Evolutionary conservation across 2,797 vertebrate species (phyloP), one percentile per base, ranked within the genome.

Genomic region (Melanotaenia boesemani): DNA sequence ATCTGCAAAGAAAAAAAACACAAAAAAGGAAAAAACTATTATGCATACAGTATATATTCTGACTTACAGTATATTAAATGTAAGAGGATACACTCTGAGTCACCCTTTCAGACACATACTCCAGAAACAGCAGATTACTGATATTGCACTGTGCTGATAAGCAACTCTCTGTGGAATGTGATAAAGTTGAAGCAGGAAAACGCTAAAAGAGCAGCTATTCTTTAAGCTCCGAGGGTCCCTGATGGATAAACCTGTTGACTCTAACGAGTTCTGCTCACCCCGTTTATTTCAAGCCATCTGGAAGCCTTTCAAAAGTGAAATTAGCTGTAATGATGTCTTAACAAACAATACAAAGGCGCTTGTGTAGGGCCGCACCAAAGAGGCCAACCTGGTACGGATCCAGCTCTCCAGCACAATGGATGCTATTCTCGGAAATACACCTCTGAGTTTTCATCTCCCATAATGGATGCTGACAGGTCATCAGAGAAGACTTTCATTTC

Each of bases 371-470:
- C 8, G 28, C 77, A 82, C 80, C 86, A 85, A 69, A 86, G 83
- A 82, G 86, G 77, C 80, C 63, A 58, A 62, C 57, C 83, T 91
- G 92, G 92, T 86, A 9, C 63, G 2, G 4, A 24, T 90, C 93
- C 92, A 92, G 85, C 76, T 72, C 72, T 82, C 46, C 7, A 44
- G 80, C 77, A 95, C 93, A 94, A 94, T 91, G 91, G 85, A 16
- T 24, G 79, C 93, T 94, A 93, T 95, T 95, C 91, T 94, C 81
- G 85, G 86, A 90, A 59, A 65, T 81, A 82, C 89, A 92, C 90
- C 83, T 91, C 68, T 63, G 83, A 82, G 81, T 83, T 84, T 84
- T 90, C 80, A 87, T 87, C 82, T 64, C 52, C 36, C 62, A 61
- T 82, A 86, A 83, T 71, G 73, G 69, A 77, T 54, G 89, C 90